Evolutionary conservation across 2,888 invertebrate genomes (phyloP), one percentile per base, ranked within the genome.

Genomic region (Scaptomyza cyrtandrae): DNA sequence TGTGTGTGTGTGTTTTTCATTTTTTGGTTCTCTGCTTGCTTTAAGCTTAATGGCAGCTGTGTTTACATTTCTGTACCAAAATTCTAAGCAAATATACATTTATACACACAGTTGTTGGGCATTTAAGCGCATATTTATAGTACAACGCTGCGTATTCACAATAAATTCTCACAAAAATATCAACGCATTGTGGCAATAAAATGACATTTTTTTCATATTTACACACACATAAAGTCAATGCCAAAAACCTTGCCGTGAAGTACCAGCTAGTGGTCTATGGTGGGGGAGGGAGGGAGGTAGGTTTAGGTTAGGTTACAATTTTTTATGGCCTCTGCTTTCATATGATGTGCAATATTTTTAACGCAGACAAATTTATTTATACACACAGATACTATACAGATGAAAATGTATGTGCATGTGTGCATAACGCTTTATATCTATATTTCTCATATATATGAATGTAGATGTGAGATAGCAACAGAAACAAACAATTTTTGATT

Each of bases 161-260:
- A 85, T 85, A 83, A 85, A 85, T 85, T 85, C 66, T 62, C 83
- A 83, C 83, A n/a, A 69, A 80, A 82, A 87, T 87, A 87, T 85
- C 87, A 65, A 87, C 83, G 80, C 83, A 75, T 78, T 85, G 80
- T 83, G 80, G 80, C 85, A 85, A 85, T 83, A 83, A 85, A 87
- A 82, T 83, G 83, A 71, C 60, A 83, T 82, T 85, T 83, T 83
- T 85, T 85, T 87, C 86, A 87, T 85, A 85, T 85, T 87, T 87
- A 80, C 85, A 85, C 85, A 85, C 85, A 85, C 85, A 87, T 85
- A 75, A 86, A 85, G 85, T 81, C 78, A 80, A 71, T 58, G 82
- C 66, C 69, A 66, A 56, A 70, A 68, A 53, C 59, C 43, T 59
- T 53, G 48, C 41, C 59, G 13, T 44, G 54, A 67, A 60, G 43